Evolutionary conservation across 2,797 vertebrate species (phyloP), one percentile per base, ranked within the genome.

Genomic region (Hirundo rustica): DNA sequence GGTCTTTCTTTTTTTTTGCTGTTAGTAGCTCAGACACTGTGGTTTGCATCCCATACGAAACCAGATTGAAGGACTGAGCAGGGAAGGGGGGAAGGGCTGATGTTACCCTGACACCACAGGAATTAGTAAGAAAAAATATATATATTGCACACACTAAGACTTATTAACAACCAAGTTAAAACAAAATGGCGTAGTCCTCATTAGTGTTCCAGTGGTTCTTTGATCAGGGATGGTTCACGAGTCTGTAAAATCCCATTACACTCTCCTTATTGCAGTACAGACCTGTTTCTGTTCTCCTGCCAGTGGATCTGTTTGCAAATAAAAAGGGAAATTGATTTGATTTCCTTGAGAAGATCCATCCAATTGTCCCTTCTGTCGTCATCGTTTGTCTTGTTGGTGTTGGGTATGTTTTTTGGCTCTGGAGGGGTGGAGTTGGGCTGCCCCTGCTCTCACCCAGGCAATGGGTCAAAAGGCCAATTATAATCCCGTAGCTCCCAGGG

Each of bases 401-500:
- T 96, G 89, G 82, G 88, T 96, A 96, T 95, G 88, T 76, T 98
- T 98, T 98, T 98, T 98, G 98, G 98, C 98, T 97, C 97, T 98
- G 97, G 97, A 97, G 94, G 94, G 97, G 97, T 97, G 97, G 97
- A 98, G 98, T 95, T 93, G 96, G 97, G 96, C 94, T 93, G 93
- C 95, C 95, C 95, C 94, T 92, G 97, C 98, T 98, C 95, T 97
- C 98, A 97, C 97, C 97, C 92, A 96, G 97, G 97, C 96, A 97
- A 95, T 97, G 94, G 95, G 65, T 97, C 96, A 91, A 87, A 96
- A 92, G 96, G 97, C 88, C 97, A 96, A 95, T 99, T 99, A 99
- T 98, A 99, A 99, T 98, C 99, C 99, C 1, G 99, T 99, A 94
- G 99, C 98, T 95, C 99, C 99, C 97, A 99, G 98, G 97, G 99